Evolutionary conservation across 1,140 invertebrate genomes (phyloP).

Genomic region (Polypedilum pembai): DNA sequence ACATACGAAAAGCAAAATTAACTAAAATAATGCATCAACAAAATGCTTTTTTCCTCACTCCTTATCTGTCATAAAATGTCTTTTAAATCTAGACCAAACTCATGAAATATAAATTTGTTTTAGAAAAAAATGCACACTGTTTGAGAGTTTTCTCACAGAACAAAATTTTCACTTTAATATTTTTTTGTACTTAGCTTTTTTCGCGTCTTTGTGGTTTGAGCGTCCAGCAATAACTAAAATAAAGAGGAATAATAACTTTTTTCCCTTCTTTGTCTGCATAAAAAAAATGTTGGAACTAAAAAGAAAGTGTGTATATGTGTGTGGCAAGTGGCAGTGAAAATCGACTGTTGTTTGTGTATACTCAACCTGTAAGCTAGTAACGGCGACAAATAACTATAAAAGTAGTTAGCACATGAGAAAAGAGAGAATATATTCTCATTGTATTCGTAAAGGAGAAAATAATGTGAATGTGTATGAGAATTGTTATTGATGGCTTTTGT

Average conservation of each 20-base stretch:
- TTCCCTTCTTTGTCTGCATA: background rate
- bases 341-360: background rate
- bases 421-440: no score
- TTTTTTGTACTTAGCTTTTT: background rate
- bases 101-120: background rate
- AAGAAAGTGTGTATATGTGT: background rate
- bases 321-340: background rate
- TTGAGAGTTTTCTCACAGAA: background rate
- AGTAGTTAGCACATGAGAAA: no score
- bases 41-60: background rate
- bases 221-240: slow-evolving; percentile 9
- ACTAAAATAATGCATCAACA: background rate
- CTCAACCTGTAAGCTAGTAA: background rate
- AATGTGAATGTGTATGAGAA: no score
- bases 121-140: background rate
- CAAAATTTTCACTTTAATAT: background rate
- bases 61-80: background rate
- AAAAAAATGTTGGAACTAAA: background rate
- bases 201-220: background rate
- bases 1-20: background rate
- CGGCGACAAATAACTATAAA: background rate
- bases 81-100: background rate
- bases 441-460: no score
- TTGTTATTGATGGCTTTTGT: no score
- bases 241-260: background rate